phyloP scores from a whole-genome alignment of 1,140 invertebrate species.

The Venustaconcha ellipsiformis region DNA sequence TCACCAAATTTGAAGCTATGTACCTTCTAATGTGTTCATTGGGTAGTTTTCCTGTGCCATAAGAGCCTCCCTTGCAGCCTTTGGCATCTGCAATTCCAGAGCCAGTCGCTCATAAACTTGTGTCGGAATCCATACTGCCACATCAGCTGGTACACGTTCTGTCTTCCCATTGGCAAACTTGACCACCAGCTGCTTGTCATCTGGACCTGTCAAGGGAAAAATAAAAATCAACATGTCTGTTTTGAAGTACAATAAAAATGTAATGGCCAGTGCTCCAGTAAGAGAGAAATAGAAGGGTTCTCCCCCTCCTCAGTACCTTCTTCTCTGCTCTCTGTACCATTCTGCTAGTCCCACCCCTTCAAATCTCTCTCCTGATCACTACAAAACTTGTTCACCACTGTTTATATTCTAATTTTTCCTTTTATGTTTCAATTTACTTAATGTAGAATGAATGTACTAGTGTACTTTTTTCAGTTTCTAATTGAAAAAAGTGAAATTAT shows the following conservation, averaged over 20 bases:
- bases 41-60: constrained; percentile 51
- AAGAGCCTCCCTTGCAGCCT: constrained; percentile 43
- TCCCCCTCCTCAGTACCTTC: neutral
- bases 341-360: neutral
- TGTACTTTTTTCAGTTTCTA: too few species aligned
- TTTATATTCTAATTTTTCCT: too few species aligned
- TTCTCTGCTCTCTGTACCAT: neutral
- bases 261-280: too few species aligned
- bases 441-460: too few species aligned
- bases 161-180: constrained; percentile 59
- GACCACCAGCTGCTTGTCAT: constrained; percentile 51
- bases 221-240: too few species aligned
- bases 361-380: neutral
- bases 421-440: too few species aligned
- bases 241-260: neutral
- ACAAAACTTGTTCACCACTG: neutral
- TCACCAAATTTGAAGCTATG: neutral
- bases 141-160: constrained; percentile 38
- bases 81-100: constrained; percentile 59
- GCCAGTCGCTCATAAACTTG: constrained; percentile 47
- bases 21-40: constrained; percentile 28
- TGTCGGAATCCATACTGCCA: constrained; percentile 58
- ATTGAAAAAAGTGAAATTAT: too few species aligned
- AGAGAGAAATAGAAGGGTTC: neutral
- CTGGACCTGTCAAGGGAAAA: constrained; percentile 34